Base-by-base conservation (phyloP, 2,797 vertebrate genomes). In the Galaxias olidus region DNA sequence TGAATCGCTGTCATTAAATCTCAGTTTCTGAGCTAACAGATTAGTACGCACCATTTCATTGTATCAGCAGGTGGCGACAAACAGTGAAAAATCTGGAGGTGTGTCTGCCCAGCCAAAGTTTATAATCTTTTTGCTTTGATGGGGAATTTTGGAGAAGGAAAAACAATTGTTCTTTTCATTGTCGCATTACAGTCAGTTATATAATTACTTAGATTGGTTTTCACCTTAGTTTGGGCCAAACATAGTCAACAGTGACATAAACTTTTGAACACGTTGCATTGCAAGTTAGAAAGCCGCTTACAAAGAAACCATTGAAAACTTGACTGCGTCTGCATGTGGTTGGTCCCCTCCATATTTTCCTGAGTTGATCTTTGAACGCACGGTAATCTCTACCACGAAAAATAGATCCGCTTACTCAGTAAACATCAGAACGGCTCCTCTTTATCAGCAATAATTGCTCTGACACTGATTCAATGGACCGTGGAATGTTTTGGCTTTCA, bases 321-420 rank as follows among this genome's bases (percentile, higher is more conserved):
- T 10, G 20, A 41, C 56, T 1, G 65, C 51, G 46, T 44, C 62
- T 19, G 66, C 70, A 77, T 58, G 79, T 72, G 67, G 71, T 74
- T 20, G 46, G 43, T 61, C 66, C 61, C 62, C 75, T 79, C 70
- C 63, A 68, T 74, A 20, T 69, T 70, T 49, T 1, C 12, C 54
- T 54, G 42, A 51, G 1, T 30, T 77, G 87, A 88, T 69, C 85
- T 86, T 89, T 89, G 87, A 74, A 81, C 86, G 47, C 7, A 17
- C 19, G 51, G 43, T 19, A 70, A 41, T 53, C 56, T 72, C 51
- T 59, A 41, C 60, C 4, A 14, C 63, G 64, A 71, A 69, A 15
- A 41, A 55, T 51, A 18, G 52, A 11, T 43, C 56, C 1, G 14
- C 20, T 66, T 64, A 8, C 10, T 11, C 66, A 1, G 64, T 19